Evolutionary conservation across 2,888 invertebrate species (phyloP), one percentile per base, ranked within the genome.

Genomic region (Deroplatys truncata): DNA sequence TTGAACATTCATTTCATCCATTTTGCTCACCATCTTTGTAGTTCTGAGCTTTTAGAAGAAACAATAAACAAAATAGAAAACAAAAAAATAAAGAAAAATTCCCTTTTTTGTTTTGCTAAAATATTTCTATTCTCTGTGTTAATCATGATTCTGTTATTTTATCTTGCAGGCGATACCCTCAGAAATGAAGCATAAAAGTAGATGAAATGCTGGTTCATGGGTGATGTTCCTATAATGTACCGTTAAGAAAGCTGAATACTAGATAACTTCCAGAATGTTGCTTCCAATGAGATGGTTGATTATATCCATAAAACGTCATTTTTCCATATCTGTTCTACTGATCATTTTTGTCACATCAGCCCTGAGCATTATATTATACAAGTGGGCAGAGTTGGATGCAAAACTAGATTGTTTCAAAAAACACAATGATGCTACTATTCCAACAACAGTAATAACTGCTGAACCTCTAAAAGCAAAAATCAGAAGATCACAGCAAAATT

Each of bases 281-380:
- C 56, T 72, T 72, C 56, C 56, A 20, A 72, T 72, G 56, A 89
- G 91, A 13, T 91, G 90, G 90, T 91, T 89, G 82, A 85, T 90
- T 28, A 91, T 91, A 35, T 90, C 89, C 72, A 90, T 91, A 84
- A 90, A 89, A 86, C 88, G 91, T 49, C 88, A 90, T 84, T 82
- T 87, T 31, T 87, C 84, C 25, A 28, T 90, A 28, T 89, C 85
- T 28, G 29, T 88, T 25, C 82, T 90, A 25, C 20, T 89, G 15
- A 82, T 87, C 8, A 72, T 90, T 13, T 87, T 86, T 72, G 84
- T 88, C 86, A 88, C 88, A 56, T 89, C 90, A 28, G 43, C 84
- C 20, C 87, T 91, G 9, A 89, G 89, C 31, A 56, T 91, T 5
- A 84, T 91, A 43, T 86, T 90, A 20, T 91, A 91, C 87, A 88